Percentiles rank a stretch among this genome's conserved stretches.
These are phyloP conservation scores for Nannoperca australis DNA, from an alignment of 2,797 vertebrate species.

Conservation along the genomic window DNA sequence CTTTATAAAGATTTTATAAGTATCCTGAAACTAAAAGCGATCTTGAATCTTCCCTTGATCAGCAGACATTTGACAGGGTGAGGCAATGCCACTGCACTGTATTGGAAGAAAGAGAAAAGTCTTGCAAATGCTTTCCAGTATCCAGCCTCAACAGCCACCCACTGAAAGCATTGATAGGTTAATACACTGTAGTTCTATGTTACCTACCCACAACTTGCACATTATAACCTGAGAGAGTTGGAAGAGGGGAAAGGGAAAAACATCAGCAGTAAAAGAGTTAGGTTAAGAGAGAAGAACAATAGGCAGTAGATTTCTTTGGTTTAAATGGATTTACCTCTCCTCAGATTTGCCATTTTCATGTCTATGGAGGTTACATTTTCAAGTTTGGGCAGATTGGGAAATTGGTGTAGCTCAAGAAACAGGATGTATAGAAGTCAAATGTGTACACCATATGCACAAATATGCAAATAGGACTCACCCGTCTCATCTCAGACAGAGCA, in stretches of 20 bases:
- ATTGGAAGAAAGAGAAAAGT: conserved; percentile 29
- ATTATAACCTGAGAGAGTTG: conserved; percentile 79
- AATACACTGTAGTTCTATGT: conserved; percentile 47
- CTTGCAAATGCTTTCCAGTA: conserved; percentile 79
- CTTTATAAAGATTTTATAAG: background rate
- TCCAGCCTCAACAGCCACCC: conserved; percentile 28
- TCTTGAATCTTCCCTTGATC: conserved; percentile 52
- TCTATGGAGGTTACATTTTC: background rate
- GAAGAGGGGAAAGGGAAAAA: conserved; percentile 54
- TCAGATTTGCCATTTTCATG: background rate
- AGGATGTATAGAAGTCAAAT: conserved; percentile 4
- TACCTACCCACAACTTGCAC: conserved; percentile 86
- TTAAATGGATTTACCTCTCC: conserved; percentile 1
- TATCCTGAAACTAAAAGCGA: background rate
- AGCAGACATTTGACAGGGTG: conserved; percentile 40
- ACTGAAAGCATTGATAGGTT: conserved; percentile 76
- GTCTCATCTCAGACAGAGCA: conserved; percentile 91
- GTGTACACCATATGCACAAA: background rate
- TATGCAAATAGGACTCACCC: conserved; percentile 85
- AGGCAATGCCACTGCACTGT: conserved; percentile 48
- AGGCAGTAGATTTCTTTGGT: conserved; percentile 18
- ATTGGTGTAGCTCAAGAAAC: background rate
- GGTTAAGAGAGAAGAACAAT: conserved; percentile 39
- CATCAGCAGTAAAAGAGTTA: conserved; percentile 71
- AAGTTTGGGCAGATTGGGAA: background rate